phyloP scores from a whole-genome alignment of 1,140 invertebrate species.

The honey bee (Apis mellifera) region Amel_HAv3.1 CM009933.2:3699001-3699500 shows the following conservation, averaged over 20 bases:
- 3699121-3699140: too few species aligned
- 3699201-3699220: too few species aligned
- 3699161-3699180: too few species aligned
- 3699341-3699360: not conserved
- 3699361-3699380: not conserved
- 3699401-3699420: not conserved
- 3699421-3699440: too few species aligned
- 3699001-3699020: too few species aligned
- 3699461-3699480: not conserved
- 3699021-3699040: too few species aligned
- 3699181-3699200: too few species aligned
- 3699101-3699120: too few species aligned
- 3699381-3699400: not conserved
- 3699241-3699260: not conserved
- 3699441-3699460: not conserved
- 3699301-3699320: slow-evolving; percentile 1
- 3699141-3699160: too few species aligned
- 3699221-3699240: not conserved
- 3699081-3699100: too few species aligned
- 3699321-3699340: not conserved
- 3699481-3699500: not conserved
- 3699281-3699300: not conserved
- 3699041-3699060: too few species aligned
- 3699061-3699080: too few species aligned
- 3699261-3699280: not conserved